Evolutionary conservation across 2,113 vertebrate genomes (phyloP), one percentile per base, ranked within the genome.

Genomic region (Nyctibius bracteatus): DNA sequence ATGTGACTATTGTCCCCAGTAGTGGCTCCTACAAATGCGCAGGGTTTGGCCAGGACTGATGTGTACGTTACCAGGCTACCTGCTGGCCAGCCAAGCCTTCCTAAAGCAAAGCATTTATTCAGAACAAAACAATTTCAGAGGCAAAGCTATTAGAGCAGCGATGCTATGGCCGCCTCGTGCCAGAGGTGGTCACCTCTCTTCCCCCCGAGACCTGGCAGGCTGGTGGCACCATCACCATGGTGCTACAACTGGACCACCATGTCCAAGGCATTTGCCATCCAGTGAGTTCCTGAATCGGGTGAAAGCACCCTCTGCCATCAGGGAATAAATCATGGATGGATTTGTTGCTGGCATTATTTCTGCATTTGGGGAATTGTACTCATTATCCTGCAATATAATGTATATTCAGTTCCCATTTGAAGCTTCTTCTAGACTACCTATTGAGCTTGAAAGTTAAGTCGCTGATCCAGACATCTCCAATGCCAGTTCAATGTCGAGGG

Each of bases 11-110:
- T 77, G 30, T 51, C 68, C 24, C 18, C 49, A 52, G 30, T 9
- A 1, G 4, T 4, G 16, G 14, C 35, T 55, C 17, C 10, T 23
- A 35, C 62, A 80, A 61, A n/a, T 3, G 1, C 1, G 0, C 5
- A 21, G 51, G 55, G 12, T n/a, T 35, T 70, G 54, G 24, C 57
- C 1, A 0, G 22, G 14, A 41, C 41, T 28, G 35, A 39, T 5
- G 21, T 27, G 31, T 12, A 2, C 47, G 47, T 71, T 30, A 35
- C 33, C 49, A 58, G 59, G 43, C 49, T 78, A 46, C 46, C 79
- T 54, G 66, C 51, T 57, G 81, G 24, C 55, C 43, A 68, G 43
- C 28, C 80, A 68, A n/a, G 30, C 43, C 86, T 86, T 39, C 62
- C 25, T 35, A 58, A 65, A 63, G 30, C 37, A 16, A 57, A 46